Base-by-base conservation (phyloP, 2,113 vertebrate genomes). In the Lagopus muta region DNA sequence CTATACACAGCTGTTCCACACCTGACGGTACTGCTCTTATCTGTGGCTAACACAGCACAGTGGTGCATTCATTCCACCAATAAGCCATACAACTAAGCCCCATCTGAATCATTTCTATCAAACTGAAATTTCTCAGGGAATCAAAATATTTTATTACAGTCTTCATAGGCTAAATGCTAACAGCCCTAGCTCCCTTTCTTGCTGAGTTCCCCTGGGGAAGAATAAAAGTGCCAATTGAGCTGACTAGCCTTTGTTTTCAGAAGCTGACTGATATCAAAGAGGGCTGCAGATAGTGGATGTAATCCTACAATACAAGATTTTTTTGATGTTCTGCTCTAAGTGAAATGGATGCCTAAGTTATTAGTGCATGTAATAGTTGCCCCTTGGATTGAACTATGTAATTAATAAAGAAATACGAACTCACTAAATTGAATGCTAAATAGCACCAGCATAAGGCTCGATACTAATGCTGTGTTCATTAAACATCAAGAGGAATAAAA, bases 171-270 rank as follows among this genome's bases (percentile, higher is more conserved):
- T 86, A 93, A 86, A 88, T 75, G 47, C 73, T 92, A 93, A 60
- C 86, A 90, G 80, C 9, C 2, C 47, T 82, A 64, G 77, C 83
- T 90, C 90, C 90, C 73, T 55, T 88, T 74, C 86, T 58, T 64
- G n/a, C 70, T 61, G 58, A 90, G 30, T 30, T 88, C 62, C 88
- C 66, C 66, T 40, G 43, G 70, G 70, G 74, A 92, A 40, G 62
- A 90, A 95, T 87, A 73, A 86, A 83, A 90, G 89, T 95, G 88
- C 75, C 77, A 65, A 84, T 94, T 96, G 84, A 88, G 62, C 83
- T 92, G 83, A 69, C 47, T 89, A 86, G 83, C 73, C 86, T 93
- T 94, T 96, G 88, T 94, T 96, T 95, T 90, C 88, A 90, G 92
- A 89, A 93, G 83, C 86, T 92, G 70, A 82, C 1, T 43, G 0